A percentile compares a stretch with the other conserved stretches of the same genome.
These are phyloP conservation scores for Mirza zaza DNA, from an alignment of 2,113 vertebrate genomes.

Conservation along the genomic window DNA sequence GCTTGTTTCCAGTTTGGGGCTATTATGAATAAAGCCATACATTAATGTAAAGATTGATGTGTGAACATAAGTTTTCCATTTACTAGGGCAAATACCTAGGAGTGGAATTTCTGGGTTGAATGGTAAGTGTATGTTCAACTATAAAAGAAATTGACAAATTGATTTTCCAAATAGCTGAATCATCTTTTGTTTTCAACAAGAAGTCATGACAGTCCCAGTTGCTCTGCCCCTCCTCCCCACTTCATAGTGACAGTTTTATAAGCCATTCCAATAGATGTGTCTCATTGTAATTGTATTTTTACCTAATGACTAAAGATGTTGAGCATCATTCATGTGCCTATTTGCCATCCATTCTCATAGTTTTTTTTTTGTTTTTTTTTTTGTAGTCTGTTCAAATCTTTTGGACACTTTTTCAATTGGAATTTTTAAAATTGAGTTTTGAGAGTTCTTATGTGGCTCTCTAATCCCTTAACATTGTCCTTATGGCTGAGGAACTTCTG, in stretches of 20 bases:
- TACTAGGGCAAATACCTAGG: not conserved
- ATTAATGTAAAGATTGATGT: not conserved
- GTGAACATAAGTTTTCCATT: not conserved
- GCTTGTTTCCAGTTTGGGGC: not conserved
- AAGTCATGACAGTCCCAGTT: not conserved
- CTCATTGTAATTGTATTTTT: not conserved
- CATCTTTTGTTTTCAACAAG: not conserved
- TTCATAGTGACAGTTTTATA: not conserved
- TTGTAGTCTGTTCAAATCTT: not conserved
- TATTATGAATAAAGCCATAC: not conserved
- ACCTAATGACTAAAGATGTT: not conserved
- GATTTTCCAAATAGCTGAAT: not conserved
- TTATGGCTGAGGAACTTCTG: not conserved
- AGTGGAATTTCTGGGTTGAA: not conserved
- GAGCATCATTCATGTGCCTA: not conserved
- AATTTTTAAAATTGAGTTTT: not conserved
- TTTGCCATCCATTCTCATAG: not conserved
- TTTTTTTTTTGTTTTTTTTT: not conserved
- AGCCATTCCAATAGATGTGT: not conserved
- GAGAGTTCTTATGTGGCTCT: not conserved
- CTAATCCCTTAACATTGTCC: not conserved
- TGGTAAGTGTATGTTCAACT: not conserved
- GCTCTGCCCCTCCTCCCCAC: not conserved
- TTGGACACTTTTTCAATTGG: not conserved
- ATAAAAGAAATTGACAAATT: not conserved